Evolutionary conservation across 1,140 invertebrate genomes (phyloP), one percentile per base, ranked within the genome.

Genomic region (Zaprionus ornatus): DNA sequence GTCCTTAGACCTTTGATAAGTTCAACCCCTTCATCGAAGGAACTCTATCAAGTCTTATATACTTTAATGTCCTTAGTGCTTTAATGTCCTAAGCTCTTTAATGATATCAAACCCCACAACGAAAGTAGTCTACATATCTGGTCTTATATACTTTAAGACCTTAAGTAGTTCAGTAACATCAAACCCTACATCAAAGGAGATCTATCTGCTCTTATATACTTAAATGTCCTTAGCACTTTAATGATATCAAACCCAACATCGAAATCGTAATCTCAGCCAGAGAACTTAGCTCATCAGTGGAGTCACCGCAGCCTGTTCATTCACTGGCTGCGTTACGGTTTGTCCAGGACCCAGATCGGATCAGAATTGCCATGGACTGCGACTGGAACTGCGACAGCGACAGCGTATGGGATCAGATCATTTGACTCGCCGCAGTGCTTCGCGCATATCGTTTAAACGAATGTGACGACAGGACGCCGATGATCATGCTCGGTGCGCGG

Each of bases 401-500:
- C 42, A 5, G 7, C 19, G 42, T 48, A 48, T 48, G 42, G 23
- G 60, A 76, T 55, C 74, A 37, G 80, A 65, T 83, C 73, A 80
- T 69, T 70, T 63, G 60, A 56, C 35, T 71, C 29, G 62, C 42
- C 62, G 61, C 62, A 37, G 42, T 48, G 21, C 35, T 64, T 50
- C 27, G 25, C 63, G 25, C 17, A 72, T 48, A 57, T 64, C 74
- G 54, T 70, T 85, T 85, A 85, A 84, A 81, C 74, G 82, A 74
- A 84, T 81, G 82, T 84, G 82, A 85, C 82, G 82, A 84, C 82
- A 84, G 82, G 78, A 81, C 64, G 81, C 76, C 80, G 79, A 79
- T 76, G 60, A 72, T 76, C 63, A 45, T 32, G 72, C 17, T 37
- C 45, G 40, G 40, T 45, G 40, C 40, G 40, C 40, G 42, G 54